phyloP scores from a whole-genome alignment of 2,113 vertebrate genomes.

The Tyrannus savana region DNA sequence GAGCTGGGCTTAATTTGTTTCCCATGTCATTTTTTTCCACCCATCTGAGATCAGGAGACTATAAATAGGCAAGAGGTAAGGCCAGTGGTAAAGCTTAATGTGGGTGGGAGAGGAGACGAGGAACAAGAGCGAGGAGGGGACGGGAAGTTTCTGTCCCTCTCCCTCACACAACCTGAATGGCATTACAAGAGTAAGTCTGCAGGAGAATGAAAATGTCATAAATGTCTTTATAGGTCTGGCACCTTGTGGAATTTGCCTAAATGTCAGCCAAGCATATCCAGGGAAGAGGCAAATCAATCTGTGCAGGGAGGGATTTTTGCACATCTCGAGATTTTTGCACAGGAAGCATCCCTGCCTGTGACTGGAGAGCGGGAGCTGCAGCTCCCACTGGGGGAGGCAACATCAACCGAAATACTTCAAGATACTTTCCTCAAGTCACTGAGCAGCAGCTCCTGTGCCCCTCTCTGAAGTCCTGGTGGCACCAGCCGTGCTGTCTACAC shows the following conservation, averaged over 20 bases:
- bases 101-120: rapidly evolving
- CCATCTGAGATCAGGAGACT: neutral
- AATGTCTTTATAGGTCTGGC: neutral
- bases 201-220: neutral
- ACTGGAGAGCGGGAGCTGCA: rapidly evolving
- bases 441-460: neutral
- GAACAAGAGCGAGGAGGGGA: rapidly evolving
- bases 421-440: neutral
- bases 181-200: neutral
- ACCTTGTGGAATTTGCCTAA: neutral
- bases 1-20: neutral
- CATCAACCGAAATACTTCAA: neutral
- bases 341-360: rapidly evolving
- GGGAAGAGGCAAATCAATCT: neutral
- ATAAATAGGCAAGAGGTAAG: neutral
- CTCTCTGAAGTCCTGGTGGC: neutral
- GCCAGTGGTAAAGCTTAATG: neutral
- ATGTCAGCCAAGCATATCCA: neutral
- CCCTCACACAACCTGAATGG: neutral
- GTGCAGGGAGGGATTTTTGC: neutral
- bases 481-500: rapidly evolving
- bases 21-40: neutral
- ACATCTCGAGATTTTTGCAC: neutral
- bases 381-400: neutral
- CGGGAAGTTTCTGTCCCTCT: neutral